phyloP scores from a whole-genome alignment of 2,888 invertebrate genomes.

The Tridacna crocea region DNA sequence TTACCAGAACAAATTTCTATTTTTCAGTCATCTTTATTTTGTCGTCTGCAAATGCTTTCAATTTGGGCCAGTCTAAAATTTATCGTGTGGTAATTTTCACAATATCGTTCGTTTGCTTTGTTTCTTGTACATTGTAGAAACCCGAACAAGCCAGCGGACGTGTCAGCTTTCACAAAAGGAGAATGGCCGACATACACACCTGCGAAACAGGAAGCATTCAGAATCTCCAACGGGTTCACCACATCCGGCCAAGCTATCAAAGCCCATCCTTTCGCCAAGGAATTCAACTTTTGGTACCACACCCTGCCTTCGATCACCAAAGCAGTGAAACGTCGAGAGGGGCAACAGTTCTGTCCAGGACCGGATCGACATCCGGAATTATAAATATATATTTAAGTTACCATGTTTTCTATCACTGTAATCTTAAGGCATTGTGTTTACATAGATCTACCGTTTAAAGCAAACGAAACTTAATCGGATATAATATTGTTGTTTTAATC shows the following conservation, averaged over 20 bases:
- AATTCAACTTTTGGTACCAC: conserved; percentile 15
- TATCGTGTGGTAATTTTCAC: no score
- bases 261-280: not conserved
- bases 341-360: not conserved
- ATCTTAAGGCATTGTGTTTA: no score
- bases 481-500: no score
- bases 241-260: not conserved
- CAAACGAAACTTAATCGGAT: no score
- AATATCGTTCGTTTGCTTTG: no score
- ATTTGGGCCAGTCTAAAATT: no score
- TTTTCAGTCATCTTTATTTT: no score
- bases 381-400: no score
- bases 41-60: no score
- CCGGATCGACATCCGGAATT: not conserved
- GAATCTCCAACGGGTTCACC: not conserved
- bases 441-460: no score
- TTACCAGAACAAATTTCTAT: no score
- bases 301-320: conserved; percentile 1
- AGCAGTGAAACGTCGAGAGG: not conserved
- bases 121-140: conserved; percentile 36
- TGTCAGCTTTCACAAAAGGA: not conserved
- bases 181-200: conserved; percentile 8
- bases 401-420: no score
- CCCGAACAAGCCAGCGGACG: conserved; percentile 37
- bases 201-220: not conserved